Evolutionary conservation across 2,888 invertebrate species (phyloP).

Genomic region (Caenorhabditis angaria): DNA sequence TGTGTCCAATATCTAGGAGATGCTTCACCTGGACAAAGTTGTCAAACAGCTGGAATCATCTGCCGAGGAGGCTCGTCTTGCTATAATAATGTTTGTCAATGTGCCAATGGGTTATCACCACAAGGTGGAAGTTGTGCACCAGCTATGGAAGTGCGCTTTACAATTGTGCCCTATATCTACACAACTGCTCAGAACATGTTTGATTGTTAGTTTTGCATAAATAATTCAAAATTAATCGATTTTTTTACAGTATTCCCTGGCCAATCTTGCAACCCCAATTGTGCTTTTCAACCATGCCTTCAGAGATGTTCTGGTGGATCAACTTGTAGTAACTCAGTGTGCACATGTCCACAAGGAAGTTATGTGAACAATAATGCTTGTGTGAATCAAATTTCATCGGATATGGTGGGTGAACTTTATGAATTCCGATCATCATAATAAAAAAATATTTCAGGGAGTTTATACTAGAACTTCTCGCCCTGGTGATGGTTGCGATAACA

Average conservation of each 20-base stretch:
- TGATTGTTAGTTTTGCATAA: slow-evolving; percentile 16
- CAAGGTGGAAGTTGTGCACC: slow-evolving; percentile 28
- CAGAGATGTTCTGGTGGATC: slow-evolving; percentile 62
- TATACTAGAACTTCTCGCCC: slow-evolving; percentile 58
- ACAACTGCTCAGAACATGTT: slow-evolving; percentile 13
- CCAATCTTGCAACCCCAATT: slow-evolving; percentile 60
- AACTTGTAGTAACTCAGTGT: slow-evolving; percentile 59
- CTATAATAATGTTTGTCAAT: slow-evolving; percentile 40
- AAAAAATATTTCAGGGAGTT: not conserved
- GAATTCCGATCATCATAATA: not conserved
- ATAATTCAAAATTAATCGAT: not conserved
- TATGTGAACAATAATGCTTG: slow-evolving; percentile 33
- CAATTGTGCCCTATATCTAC: slow-evolving; percentile 30
- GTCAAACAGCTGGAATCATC: slow-evolving; percentile 43
- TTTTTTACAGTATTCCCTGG: slow-evolving; percentile 61
- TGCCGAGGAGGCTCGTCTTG: slow-evolving; percentile 54
- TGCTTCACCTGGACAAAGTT: slow-evolving; percentile 56
- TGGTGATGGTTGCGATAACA: slow-evolving; percentile 62
- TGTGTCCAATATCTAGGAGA: slow-evolving; percentile 51
- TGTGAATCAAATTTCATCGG: slow-evolving; percentile 24
- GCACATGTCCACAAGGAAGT: slow-evolving; percentile 63
- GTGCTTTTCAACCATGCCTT: slow-evolving; percentile 56
- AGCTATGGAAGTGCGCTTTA: slow-evolving; percentile 27
- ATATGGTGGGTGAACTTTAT: slow-evolving; percentile 17
- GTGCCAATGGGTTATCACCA: slow-evolving; percentile 32